phyloP scores from a whole-genome alignment of 2,888 invertebrate genomes.

The Didymodactylos carnosus region DNA sequence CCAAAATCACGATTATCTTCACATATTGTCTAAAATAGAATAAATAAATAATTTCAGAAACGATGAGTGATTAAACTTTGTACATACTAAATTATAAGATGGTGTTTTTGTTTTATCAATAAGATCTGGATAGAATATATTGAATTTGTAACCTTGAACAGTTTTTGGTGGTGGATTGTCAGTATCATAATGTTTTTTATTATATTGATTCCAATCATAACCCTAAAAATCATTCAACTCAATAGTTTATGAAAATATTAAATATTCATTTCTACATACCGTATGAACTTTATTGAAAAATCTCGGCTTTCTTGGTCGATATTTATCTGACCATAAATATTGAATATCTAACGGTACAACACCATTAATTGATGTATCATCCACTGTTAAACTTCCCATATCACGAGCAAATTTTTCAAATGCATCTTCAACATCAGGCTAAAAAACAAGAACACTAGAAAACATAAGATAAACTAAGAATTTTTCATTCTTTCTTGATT shows the following conservation, averaged over 20 bases:
- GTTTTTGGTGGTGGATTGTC: conserved; percentile 99
- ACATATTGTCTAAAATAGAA: conserved; percentile 52
- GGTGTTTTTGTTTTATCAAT: conserved; percentile 75
- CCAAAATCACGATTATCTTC: conserved; percentile 83
- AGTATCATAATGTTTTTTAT: conserved; percentile 99
- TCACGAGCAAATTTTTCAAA: conserved; percentile 39
- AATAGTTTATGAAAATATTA: conserved; percentile 42
- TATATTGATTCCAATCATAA: conserved; percentile 99
- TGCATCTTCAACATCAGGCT: conserved; percentile 44
- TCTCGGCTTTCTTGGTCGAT: conserved; percentile 80
- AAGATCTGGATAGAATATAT: conserved; percentile 93
- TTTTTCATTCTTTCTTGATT: background rate
- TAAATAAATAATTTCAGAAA: background rate
- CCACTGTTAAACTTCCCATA: background rate
- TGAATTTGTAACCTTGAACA: conserved; percentile 98
- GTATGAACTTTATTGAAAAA: conserved; percentile 67
- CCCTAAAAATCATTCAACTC: conserved; percentile 39
- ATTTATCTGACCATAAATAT: conserved; percentile 77
- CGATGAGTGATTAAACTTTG: background rate
- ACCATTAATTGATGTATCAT: background rate
- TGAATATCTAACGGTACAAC: background rate
- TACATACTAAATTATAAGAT: conserved; percentile 62
- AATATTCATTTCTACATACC: conserved; percentile 19
- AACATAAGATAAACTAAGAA: background rate
- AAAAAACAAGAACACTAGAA: too few species aligned